These are phyloP conservation scores for Xenus cinereus DNA, from an alignment of 2,113 vertebrate species.

Conservation along the genomic window DNA sequence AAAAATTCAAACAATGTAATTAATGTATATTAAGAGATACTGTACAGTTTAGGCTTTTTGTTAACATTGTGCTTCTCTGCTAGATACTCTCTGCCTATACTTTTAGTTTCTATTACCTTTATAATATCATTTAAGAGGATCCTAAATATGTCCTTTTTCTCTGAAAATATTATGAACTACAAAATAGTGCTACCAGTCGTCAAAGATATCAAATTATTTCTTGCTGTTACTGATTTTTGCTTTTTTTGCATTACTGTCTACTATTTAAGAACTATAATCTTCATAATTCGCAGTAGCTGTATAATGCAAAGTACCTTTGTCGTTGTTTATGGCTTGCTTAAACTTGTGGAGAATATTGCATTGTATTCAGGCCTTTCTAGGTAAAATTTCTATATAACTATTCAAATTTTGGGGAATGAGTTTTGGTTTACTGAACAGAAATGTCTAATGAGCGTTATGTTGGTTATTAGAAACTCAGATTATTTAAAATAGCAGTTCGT, in stretches of 20 bases:
- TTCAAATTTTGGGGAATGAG: neutral
- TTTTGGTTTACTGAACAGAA: neutral
- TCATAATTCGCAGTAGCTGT: neutral
- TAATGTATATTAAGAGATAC: neutral
- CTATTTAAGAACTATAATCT: neutral
- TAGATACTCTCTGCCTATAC: neutral
- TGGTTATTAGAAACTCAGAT: neutral
- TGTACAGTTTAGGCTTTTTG: neutral
- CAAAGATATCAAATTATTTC: neutral
- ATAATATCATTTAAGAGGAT: neutral
- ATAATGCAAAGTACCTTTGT: accelerated
- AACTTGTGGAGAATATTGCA: neutral
- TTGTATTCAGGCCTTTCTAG: neutral
- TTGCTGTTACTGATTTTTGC: neutral
- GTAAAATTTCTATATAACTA: neutral
- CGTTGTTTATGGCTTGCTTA: neutral
- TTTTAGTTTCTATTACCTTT: neutral
- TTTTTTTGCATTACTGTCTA: neutral
- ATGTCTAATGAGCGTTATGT: neutral
- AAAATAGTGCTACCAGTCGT: neutral
- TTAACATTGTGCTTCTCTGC: neutral
- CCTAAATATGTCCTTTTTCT: neutral
- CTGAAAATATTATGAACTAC: neutral
- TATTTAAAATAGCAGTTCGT: neutral
- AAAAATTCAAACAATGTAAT: neutral